Evolutionary conservation across 1,140 invertebrate species (phyloP).

Genomic region (Ptiloglossa arizonensis): DNA sequence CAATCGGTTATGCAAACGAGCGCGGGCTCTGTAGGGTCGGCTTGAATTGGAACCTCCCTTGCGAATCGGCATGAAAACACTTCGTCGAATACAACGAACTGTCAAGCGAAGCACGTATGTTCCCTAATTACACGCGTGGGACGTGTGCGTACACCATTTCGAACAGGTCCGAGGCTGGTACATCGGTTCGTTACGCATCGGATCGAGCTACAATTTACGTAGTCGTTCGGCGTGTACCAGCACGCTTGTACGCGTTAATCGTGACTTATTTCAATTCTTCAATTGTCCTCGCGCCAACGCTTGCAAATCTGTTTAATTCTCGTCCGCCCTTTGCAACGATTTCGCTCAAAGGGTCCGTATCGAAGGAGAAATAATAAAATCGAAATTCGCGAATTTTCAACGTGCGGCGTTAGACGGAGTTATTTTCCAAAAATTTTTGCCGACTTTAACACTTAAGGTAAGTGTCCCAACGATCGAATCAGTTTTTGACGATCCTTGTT

Average conservation of each 20-base stretch:
- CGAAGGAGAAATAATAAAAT: not conserved
- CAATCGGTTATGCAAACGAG: slow-evolving; percentile 31
- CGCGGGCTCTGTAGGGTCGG: slow-evolving; percentile 16
- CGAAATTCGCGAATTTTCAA: no score
- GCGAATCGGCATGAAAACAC: slow-evolving; percentile 38
- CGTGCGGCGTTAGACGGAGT: no score
- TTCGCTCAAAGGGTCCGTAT: not conserved
- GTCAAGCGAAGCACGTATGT: slow-evolving; percentile 47
- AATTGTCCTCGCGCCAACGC: slow-evolving; percentile 26
- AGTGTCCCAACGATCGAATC: no score
- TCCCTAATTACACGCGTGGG: slow-evolving; percentile 48
- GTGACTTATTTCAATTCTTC: slow-evolving; percentile 44
- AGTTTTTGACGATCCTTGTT: no score
- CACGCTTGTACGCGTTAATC: slow-evolving; percentile 32
- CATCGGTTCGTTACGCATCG: slow-evolving; percentile 37
- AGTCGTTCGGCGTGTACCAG: not conserved
- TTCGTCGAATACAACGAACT: slow-evolving; percentile 42
- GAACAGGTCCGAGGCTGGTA: slow-evolving; percentile 19
- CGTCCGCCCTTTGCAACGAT: not conserved
- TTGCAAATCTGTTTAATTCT: slow-evolving; percentile 16
- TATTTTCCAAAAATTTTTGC: no score
- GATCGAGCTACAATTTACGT: slow-evolving; percentile 50
- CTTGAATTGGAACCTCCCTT: slow-evolving; percentile 37
- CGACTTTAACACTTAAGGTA: no score
- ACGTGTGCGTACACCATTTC: slow-evolving; percentile 50